Evolutionary conservation across 2,113 vertebrate species (phyloP).

Genomic region (Leucopsar rothschildi): DNA sequence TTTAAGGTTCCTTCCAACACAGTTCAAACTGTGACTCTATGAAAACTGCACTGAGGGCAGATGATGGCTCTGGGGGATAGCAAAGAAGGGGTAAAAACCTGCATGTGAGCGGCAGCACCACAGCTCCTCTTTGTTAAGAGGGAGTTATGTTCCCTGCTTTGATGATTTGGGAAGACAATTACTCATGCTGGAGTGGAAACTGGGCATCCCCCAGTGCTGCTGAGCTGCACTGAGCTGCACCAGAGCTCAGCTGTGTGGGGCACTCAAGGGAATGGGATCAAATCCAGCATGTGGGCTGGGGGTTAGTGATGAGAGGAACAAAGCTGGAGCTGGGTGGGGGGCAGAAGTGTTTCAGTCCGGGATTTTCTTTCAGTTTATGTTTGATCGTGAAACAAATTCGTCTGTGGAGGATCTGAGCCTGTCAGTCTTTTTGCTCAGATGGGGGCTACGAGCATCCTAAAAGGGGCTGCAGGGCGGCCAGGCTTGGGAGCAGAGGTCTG

Average conservation of each 20-base stretch:
- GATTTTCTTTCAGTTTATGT: not conserved
- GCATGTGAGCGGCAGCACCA: not conserved
- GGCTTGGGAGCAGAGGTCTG: not conserved
- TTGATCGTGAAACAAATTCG: fast-evolving
- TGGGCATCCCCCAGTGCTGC: not conserved
- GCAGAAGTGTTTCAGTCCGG: not conserved
- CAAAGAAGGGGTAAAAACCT: not conserved
- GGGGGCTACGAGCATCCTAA: not conserved
- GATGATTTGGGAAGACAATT: not conserved
- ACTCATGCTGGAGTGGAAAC: not conserved
- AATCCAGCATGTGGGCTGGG: not conserved
- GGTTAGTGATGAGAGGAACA: not conserved
- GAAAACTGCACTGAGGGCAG: not conserved
- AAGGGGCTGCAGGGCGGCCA: not conserved
- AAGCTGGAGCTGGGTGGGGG: not conserved
- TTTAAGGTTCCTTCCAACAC: not conserved
- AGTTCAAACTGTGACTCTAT: not conserved
- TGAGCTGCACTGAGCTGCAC: not conserved
- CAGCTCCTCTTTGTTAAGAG: fast-evolving
- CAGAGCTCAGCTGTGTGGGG: not conserved
- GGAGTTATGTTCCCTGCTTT: not conserved
- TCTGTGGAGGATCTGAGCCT: not conserved
- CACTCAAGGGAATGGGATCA: fast-evolving
- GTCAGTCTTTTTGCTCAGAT: not conserved
- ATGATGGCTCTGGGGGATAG: not conserved